phyloP scores from a whole-genome alignment of 2,888 invertebrate species.

The Drosophila emarginata region DNA sequence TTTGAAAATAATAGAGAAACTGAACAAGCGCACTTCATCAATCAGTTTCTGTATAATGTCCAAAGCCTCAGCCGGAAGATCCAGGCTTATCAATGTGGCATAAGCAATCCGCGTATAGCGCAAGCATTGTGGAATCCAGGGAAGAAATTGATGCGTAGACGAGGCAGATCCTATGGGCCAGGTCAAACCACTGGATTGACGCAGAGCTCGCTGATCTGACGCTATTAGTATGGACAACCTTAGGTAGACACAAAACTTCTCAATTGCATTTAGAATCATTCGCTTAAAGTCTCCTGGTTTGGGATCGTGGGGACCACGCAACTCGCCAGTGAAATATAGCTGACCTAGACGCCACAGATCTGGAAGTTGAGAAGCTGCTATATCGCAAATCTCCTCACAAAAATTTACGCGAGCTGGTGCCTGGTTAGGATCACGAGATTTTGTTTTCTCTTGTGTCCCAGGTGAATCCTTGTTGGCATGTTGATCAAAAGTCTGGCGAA shows the following conservation, averaged over 20 bases:
- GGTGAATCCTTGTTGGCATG: constrained; percentile 78
- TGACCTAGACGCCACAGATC: constrained; percentile 98
- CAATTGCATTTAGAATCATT: constrained; percentile 90
- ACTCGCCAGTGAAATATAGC: constrained; percentile 95
- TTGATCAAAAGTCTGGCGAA: constrained; percentile 81
- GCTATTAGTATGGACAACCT: constrained; percentile 88
- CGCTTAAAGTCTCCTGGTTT: constrained; percentile 91
- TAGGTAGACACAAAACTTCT: constrained; percentile 88
- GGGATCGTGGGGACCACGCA: constrained; percentile 89
- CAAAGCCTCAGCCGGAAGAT: constrained; percentile 93
- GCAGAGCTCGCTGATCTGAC: constrained; percentile 83
- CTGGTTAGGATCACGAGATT: constrained; percentile 78
- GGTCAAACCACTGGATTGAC: constrained; percentile 76
- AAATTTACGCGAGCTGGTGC: constrained; percentile 88
- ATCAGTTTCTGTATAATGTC: constrained; percentile 92
- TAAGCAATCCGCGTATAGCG: constrained; percentile 91
- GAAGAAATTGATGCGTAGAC: constrained; percentile 84
- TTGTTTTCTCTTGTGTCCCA: constrained; percentile 75
- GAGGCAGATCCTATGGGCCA: constrained; percentile 84
- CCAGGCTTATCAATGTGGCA: constrained; percentile 90
- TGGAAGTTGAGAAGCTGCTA: constrained; percentile 90
- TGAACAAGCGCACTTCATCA: constrained; percentile 93
- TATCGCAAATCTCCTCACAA: constrained; percentile 90
- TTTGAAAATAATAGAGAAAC: constrained; percentile 92
- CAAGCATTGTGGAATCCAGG: constrained; percentile 91